phyloP scores from a whole-genome alignment of 2,888 invertebrate genomes.

The Lasioglossum marginatum region DNA sequence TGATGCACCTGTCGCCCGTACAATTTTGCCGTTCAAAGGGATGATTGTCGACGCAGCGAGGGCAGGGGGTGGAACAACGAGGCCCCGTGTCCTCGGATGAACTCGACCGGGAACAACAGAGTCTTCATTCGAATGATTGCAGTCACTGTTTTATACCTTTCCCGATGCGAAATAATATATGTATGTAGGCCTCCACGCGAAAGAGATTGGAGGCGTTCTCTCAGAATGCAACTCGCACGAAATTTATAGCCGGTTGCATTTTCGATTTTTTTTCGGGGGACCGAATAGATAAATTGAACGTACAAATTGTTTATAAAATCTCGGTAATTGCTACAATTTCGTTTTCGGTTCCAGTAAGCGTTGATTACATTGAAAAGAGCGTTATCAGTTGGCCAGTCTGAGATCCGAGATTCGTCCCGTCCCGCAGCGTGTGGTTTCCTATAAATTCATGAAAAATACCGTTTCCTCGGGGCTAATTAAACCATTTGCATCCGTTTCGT shows the following conservation, averaged over 20 bases:
- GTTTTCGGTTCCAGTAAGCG: neutral
- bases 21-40: constrained; percentile 25
- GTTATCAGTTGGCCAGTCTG: neutral
- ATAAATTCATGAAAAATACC: constrained; percentile 9
- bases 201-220: neutral
- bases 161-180: neutral
- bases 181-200: neutral
- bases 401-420: neutral
- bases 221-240: neutral
- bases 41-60: neutral
- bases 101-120: constrained; percentile 13
- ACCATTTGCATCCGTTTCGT: constrained; percentile 36
- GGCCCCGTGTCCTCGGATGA: neutral
- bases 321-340: neutral
- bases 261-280: neutral
- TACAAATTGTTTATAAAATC: neutral
- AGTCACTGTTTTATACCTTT: neutral
- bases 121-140: constrained; percentile 9
- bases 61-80: constrained; percentile 12
- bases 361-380: neutral
- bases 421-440: neutral
- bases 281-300: no score
- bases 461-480: constrained; percentile 44
- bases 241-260: neutral
- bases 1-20: constrained; percentile 32